Conservation (phyloP, 2,797 vertebrate species). For the Sebastes kiyomatsui region DNA sequence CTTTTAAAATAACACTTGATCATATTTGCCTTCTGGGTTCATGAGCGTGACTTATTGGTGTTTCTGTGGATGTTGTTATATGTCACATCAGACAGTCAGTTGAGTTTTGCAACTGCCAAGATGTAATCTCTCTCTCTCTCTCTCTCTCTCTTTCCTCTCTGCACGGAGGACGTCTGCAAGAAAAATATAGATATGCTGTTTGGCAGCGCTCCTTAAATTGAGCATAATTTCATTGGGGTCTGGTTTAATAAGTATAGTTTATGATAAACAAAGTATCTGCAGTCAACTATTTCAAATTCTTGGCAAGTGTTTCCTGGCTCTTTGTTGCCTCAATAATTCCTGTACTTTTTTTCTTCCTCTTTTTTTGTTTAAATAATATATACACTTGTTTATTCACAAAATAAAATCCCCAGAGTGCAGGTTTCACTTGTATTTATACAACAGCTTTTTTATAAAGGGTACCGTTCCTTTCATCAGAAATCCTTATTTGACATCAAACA, state of each 20-base stretch:
- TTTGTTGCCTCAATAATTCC: constrained; percentile 11
- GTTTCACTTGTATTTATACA: constrained; percentile 75
- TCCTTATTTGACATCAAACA: constrained; percentile 84
- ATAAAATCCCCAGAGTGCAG: constrained; percentile 45
- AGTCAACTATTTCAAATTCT: background rate
- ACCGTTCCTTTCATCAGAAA: constrained; percentile 74
- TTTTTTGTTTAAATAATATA: constrained; percentile 63
- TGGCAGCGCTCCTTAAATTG: background rate
- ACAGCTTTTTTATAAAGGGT: constrained; percentile 72
- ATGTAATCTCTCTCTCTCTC: constrained; percentile 26
- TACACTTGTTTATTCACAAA: constrained; percentile 64
- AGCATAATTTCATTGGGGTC: background rate
- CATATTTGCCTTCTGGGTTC: constrained; percentile 61
- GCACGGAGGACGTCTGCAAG: background rate
- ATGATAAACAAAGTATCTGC: background rate
- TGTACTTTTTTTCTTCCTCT: constrained; percentile 4
- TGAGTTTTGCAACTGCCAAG: constrained; percentile 62
- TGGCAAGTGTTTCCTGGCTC: background rate
- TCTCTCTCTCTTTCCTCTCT: background rate
- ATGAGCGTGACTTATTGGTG: constrained; percentile 59
- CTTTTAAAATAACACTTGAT: constrained; percentile 60
- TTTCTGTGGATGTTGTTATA: constrained; percentile 61
- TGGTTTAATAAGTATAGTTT: background rate
- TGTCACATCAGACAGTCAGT: constrained; percentile 51
- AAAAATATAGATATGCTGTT: background rate